Evolutionary conservation across 2,888 invertebrate species (phyloP), one percentile per base, ranked within the genome.

Genomic region (Phymatocera aterrima): DNA sequence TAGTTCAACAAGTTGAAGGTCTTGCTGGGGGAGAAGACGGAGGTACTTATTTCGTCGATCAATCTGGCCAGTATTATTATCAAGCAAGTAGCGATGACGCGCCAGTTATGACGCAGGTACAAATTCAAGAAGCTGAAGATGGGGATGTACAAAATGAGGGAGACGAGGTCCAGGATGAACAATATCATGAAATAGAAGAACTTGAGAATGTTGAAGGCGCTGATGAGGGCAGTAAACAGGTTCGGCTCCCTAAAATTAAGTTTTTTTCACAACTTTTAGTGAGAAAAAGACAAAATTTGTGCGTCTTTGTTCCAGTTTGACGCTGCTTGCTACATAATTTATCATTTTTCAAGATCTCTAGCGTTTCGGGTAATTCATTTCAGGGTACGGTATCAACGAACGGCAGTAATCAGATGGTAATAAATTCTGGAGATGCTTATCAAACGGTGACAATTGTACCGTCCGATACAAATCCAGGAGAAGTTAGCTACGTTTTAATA

Each of bases 401-500:
- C 77, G 87, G 86, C 18, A 87, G 88, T 15, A 92, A 91, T 84
- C 92, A 92, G 80, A 92, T 93, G 82, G 89, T 93, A 12, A 91
- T 93, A 10, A 93, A 93, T 87, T 91, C 93, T 24, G 93, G 92
- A 5, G 94, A 94, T 83, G 92, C 93, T 1, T 96, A 93, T 90
- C 96, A 96, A 91, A 95, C 97, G 0, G 95, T 97, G 0, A 96
- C 97, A 0, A 94, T 97, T 81, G 94, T 97, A 70, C 97, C 97
- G 0, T 95, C 96, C 0, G 95, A 96, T 82, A 93, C 93, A 0
- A 94, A 93, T 84, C 93, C 94, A 34, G 96, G 95, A 0, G 97
- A 97, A 91, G 94, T 97, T 46, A 97, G 96, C 91, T 97, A 97
- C 87, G 96, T 98, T 0, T 92, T 97, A 15, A 96, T 97, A 78